Percentiles rank a stretch among this genome's conserved stretches.
Conservation (phyloP, 2,113 vertebrate genomes). For the Xenus cinereus region DNA sequence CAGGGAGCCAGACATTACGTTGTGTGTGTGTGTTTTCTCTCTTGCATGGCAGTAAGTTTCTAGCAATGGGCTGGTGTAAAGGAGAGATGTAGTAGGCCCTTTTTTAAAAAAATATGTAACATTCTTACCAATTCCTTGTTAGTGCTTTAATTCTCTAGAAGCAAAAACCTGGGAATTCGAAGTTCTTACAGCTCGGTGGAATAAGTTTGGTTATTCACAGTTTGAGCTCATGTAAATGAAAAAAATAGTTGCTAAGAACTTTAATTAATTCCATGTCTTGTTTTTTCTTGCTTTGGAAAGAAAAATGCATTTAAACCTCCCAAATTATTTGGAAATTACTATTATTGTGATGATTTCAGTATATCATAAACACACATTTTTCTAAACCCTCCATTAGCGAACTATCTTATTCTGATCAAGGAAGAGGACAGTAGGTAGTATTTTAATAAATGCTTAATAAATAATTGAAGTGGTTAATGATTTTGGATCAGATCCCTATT, state of each 20-base stretch:
- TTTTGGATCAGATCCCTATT: not conserved
- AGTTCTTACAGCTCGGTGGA: not conserved
- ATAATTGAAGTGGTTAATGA: not conserved
- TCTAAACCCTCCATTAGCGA: not conserved
- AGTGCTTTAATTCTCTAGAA: not conserved
- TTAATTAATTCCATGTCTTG: not conserved
- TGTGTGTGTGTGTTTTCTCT: not conserved
- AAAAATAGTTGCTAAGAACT: not conserved
- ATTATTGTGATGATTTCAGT: not conserved
- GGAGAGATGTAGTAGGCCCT: accelerated
- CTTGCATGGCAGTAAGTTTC: not conserved
- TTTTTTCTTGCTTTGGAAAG: not conserved
- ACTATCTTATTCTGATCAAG: not conserved
- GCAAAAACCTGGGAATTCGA: not conserved
- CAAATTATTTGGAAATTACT: not conserved
- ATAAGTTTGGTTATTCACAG: not conserved
- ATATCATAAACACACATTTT: not conserved
- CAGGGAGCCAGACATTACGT: not conserved
- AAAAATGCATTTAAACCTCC: not conserved
- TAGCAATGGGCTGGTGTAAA: not conserved
- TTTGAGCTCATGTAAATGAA: not conserved
- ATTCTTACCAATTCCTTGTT: not conserved
- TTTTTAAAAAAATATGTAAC: not conserved
- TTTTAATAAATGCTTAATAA: not conserved
- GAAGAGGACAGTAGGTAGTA: not conserved